Conservation (phyloP, 2,888 invertebrate genomes). For the Eilema caniola region DNA sequence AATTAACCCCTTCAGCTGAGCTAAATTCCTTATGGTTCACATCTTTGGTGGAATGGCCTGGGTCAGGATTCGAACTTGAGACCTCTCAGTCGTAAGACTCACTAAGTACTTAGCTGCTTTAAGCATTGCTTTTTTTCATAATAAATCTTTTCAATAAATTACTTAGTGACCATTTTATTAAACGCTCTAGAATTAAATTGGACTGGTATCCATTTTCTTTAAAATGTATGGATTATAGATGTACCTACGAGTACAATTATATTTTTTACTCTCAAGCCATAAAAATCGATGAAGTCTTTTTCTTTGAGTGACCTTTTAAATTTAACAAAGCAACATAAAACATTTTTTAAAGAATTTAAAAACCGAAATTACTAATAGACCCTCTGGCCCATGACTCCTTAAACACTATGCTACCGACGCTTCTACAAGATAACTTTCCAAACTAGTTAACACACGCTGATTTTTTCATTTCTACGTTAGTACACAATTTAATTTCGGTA, state of each 20-base stretch:
- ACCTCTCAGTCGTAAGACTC: not conserved
- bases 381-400: no score
- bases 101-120: not conserved
- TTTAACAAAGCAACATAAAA: not conserved
- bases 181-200: not conserved
- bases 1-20: not conserved
- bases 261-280: not conserved
- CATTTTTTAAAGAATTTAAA: no score
- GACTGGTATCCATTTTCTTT: not conserved
- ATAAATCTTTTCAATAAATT: not conserved
- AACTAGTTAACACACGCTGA: not conserved
- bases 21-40: not conserved
- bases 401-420: no score
- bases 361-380: no score
- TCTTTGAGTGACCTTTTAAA: not conserved
- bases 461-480: not conserved
- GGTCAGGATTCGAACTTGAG: not conserved
- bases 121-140: not conserved
- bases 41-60: not conserved
- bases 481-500: constrained; percentile 2
- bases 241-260: not conserved
- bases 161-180: not conserved
- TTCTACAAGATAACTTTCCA: not conserved
- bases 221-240: no score
- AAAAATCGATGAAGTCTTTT: not conserved